Base-by-base conservation (phyloP, 2,888 invertebrate species). In the Tupiocoris notatus region DNA sequence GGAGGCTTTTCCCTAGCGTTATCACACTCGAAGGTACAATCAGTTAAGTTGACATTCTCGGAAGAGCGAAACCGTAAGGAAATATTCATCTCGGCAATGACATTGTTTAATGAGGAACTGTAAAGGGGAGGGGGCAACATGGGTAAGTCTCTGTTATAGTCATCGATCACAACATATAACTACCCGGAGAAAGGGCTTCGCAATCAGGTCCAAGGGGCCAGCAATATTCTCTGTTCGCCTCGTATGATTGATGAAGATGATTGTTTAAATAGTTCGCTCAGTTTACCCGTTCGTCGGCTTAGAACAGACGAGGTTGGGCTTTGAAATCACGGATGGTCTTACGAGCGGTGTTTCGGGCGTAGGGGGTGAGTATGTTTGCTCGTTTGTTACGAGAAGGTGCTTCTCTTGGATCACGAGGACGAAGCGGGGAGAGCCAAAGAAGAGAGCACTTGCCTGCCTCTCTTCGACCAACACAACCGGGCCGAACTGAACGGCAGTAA, bases 161-260 rank as follows among this genome's bases (percentile, higher is more conserved):
- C 39, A 39, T 39, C 39, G 39, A 39, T 39, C 39, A 39, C 39
- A 7, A 39, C 12, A 39, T 12, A 12, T 39, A 39, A 7, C 3
- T 7, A 39, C 6, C 6, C 39, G 39, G 39, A 39, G 39, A 12
- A 39, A 39, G 39, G 39, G 6, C 39, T 39, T 12, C 6, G 39
- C 39, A 39, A 39, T 39, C 39, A 39, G 39, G 39, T 39, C 39
- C 39, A 39, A 39, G 39, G 39, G 39, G 39, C 39, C 39, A 39
- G 39, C 39, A 39, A 3, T 39, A 3, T 12, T 12, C 39, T 3
- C 39, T 7, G 39, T 12, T 39, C 39, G 18, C 65, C 1, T 17
- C 17, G 61, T 59, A 59, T 70, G 59, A 70, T 70, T 24, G 70
- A 70, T 70, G 70, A 70, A 67, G 57, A 67, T 59, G 68, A 70